Evolutionary conservation across 2,888 invertebrate species (phyloP), one percentile per base, ranked within the genome.

Genomic region (Heliconius hortense): DNA sequence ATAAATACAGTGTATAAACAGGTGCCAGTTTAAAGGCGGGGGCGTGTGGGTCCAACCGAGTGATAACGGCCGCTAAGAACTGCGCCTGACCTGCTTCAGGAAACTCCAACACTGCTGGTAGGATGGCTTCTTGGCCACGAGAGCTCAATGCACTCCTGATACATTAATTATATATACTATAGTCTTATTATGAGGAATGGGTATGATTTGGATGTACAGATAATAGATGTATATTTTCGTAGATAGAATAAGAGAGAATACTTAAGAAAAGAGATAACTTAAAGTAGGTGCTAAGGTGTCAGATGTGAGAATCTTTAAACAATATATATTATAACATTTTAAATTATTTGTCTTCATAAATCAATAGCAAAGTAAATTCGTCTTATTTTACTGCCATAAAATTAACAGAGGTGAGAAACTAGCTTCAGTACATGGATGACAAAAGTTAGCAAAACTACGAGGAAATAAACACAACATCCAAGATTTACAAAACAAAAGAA

Each of bases 11-110:
- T 3, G 98, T 97, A 92, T 99, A 99, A 39, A 99, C 99, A 0
- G 99, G 99, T 1, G 99, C 98, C 79, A 99, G 95, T 87, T 98
- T 98, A 94, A 99, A 99, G 82, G 98, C 97, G 18, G 97, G 97
- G 77, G 96, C 96, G 86, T 97, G 97, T 21, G 98, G 98, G 89
- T 98, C 98, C 81, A 98, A 95, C 81, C 98, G 96, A 56, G 97
- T 96, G 86, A 99, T 96, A 80, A 98, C 97, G 63, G 97, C 96
- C 78, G 97, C 96, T 72, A 99, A 94, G 91, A 99, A 98, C 82
- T 97, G 96, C 87, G 98, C 98, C 92, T 99, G 99, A 31, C 97
- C 97, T 81, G 98, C 98, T 91, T 99, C 98, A 35, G 98, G 97
- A 90, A 99, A 98, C 93, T 99, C 99, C 81, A 99, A 93, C 31